Evolutionary conservation across 1,140 invertebrate genomes (phyloP), one percentile per base, ranked within the genome.

Genomic region (Cherax quadricarinatus): DNA sequence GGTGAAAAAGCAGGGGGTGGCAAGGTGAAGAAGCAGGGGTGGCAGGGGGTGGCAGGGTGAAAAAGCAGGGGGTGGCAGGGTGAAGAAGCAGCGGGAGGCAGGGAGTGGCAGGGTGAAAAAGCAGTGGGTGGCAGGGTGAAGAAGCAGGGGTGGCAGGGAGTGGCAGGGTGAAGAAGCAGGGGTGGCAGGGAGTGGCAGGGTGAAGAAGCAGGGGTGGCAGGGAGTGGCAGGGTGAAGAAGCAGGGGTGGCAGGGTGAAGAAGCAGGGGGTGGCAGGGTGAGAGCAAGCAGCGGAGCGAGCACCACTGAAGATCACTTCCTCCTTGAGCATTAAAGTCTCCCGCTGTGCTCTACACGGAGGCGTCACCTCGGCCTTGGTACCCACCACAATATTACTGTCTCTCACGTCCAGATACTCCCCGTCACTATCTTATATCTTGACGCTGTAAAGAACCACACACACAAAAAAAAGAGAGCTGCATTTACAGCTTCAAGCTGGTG

Each of bases 251-350:
- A 10, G 53, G 14, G 53, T 57, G 9, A 57, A 57, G 53, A 57
- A 51, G 41, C 66, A 9, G 14, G 6, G 53, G 53, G 49, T 21
- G 21, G 70, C 49, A 75, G 21, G 73, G 86, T 21, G 70, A 81
- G 5, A 14, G 53, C n/a, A 57, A 41, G 51, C 49, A 60, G 49
- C 5, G 14, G n/a, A 24, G 41, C 18, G 41, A 41, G 49, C 70
- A 51, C 30, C n/a, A 48, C 51, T 51, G 30, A 14, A 53, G 81
- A 66, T 91, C 70, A 66, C 66, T 14, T 91, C 83, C 86, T 91
- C 66, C 86, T 86, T 83, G 48, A 86, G 89, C 57, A 91, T 91
- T 86, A 75, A 91, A 80, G 84, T 91, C 89, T 86, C 83, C 66
- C 30, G 70, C 41, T 1, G 62, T 1, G 83, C 41, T 66, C 12